phyloP scores from a whole-genome alignment of 2,797 vertebrate genomes.

The Borostomias antarcticus region DNA sequence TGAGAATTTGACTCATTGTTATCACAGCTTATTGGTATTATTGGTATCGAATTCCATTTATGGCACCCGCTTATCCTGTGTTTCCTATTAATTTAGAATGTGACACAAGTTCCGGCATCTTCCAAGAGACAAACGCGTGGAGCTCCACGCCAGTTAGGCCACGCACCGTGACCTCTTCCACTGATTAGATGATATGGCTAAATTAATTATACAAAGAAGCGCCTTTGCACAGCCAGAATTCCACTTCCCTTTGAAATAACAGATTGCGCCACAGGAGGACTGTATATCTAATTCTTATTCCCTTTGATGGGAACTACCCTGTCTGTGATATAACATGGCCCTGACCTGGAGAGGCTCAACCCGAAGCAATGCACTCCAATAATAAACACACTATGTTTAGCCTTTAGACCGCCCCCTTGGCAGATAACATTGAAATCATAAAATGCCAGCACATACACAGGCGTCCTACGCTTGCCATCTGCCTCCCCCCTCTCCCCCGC shows the following conservation, averaged over 20 bases:
- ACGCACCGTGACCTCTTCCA: too few species aligned
- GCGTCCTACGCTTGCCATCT: background rate
- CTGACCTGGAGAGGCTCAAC: background rate
- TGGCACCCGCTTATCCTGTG: background rate
- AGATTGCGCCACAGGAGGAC: too few species aligned
- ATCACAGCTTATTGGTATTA: too few species aligned
- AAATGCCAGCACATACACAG: background rate
- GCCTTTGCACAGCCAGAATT: background rate
- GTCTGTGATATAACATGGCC: background rate
- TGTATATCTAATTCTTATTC: background rate
- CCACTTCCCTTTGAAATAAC: slow-evolving; percentile 1
- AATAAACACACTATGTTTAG: slow-evolving; percentile 3
- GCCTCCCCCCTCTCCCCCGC: background rate
- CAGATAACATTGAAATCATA: background rate
- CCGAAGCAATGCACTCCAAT: background rate
- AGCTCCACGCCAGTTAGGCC: background rate
- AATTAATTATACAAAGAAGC: background rate
- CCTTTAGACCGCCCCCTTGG: background rate
- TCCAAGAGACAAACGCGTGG: too few species aligned
- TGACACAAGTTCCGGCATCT: too few species aligned
- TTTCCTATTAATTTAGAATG: too few species aligned
- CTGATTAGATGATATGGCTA: background rate
- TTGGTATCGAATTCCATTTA: too few species aligned
- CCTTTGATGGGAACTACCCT: background rate
- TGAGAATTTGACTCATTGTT: too few species aligned